These are phyloP conservation scores for Luperina testacea DNA, from an alignment of 2,888 invertebrate species.

Conservation along the genomic window DNA sequence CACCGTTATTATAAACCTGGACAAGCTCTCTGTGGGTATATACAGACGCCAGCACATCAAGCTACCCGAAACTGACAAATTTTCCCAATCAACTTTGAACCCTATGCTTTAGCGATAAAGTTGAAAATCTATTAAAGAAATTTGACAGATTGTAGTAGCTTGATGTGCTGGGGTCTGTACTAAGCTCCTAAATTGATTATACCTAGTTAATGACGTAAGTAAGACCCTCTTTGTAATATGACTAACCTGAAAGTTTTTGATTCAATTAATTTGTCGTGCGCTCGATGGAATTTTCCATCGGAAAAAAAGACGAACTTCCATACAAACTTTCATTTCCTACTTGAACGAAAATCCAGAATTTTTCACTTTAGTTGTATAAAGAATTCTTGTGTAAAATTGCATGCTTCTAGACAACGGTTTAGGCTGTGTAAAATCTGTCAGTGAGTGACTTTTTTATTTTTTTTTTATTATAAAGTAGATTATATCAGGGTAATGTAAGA, in stretches of 20 bases:
- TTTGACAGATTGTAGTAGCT: too few relatives aligned
- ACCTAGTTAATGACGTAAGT: slow-evolving; percentile 15
- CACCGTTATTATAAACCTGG: slow-evolving; percentile 14
- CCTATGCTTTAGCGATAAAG: too few relatives aligned
- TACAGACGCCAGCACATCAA: too few relatives aligned
- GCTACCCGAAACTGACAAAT: too few relatives aligned
- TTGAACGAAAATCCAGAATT: too few relatives aligned
- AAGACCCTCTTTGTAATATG: slow-evolving; percentile 35
- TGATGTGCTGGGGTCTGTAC: not conserved
- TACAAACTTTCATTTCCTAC: not conserved
- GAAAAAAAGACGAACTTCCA: not conserved
- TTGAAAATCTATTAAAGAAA: too few relatives aligned
- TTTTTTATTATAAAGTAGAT: not conserved
- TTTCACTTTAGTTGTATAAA: not conserved
- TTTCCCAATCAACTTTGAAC: too few relatives aligned
- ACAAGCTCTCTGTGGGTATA: slow-evolving; percentile 5
- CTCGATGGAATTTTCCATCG: not conserved
- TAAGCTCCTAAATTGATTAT: slow-evolving; percentile 61
- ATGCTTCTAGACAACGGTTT: not conserved
- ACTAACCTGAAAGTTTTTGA: slow-evolving; percentile 46
- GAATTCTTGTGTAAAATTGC: not conserved
- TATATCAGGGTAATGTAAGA: not conserved
- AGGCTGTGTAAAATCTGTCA: not conserved
- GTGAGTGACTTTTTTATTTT: too few relatives aligned
- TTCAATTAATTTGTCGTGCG: slow-evolving; percentile 32